Base-by-base conservation (phyloP, 2,797 vertebrate genomes). In the Argya squamiceps region DNA sequence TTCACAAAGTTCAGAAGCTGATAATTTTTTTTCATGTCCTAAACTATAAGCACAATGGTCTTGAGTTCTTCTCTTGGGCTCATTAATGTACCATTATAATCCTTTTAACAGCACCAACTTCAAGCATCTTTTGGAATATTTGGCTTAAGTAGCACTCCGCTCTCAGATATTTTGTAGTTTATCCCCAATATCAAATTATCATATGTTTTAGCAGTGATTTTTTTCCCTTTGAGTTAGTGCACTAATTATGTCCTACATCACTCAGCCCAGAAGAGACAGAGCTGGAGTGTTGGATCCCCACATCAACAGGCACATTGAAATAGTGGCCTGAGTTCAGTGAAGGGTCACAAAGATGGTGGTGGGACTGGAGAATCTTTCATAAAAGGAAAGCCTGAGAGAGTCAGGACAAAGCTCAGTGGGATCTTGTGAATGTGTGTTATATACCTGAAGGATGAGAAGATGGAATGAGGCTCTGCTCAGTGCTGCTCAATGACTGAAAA, bases 241-340 rank as follows among this genome's bases (percentile, higher is more conserved):
- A 29, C 44, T 75, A 43, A 58, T 30, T 56, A 6, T 2, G 1
- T 15, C 12, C 37, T 53, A 19, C 0, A 0, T 41, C 30, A 32
- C 12, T 69, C 18, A 82, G 29, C 14, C 41, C 53, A 76, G 15
- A 15, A 39, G 63, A 84, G 32, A n/a, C 49, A 67, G 9, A 71
- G 22, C 7, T 52, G 56, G 49, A 39, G 3, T 34, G 15, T 23
- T 68, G 15, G 12, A 29, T 58, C 17, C 10, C 7, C 30, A 55
- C 26, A 68, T n/a, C 21, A 62, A 69, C 24, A 71, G 29, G 69
- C 8, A 41, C 22, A 44, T 24, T 49, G 43, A 39, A 41, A 47
- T 32, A 36, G 15, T 53, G n/a, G 19, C 36, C 22, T 63, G 70
- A 64, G 32, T 24, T 15, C 59, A 73, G 14, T 2, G 6, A 77